phyloP scores from a whole-genome alignment of 2,888 invertebrate genomes.

The Aporophyla nigra region DNA sequence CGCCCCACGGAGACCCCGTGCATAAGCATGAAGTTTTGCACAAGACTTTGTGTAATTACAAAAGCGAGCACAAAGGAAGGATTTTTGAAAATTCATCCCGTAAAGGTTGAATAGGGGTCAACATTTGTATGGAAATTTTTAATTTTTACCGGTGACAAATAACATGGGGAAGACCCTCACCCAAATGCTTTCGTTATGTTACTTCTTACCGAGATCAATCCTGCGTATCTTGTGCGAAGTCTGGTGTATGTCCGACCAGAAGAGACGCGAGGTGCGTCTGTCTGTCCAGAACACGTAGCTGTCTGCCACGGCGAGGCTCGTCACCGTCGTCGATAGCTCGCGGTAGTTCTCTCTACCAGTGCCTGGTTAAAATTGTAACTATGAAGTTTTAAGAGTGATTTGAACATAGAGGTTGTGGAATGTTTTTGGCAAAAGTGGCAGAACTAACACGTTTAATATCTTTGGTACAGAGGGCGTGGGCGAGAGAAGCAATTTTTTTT shows the following conservation, averaged over 20 bases:
- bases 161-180: neutral
- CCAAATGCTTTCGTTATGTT: neutral
- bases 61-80: neutral
- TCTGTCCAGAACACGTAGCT: conserved; percentile 94
- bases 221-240: conserved; percentile 76
- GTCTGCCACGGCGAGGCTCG: conserved; percentile 91
- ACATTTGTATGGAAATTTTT: neutral
- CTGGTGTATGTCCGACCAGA: conserved; percentile 87
- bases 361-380: conserved; percentile 77
- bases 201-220: conserved; percentile 79
- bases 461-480: too few relatives aligned
- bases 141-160: neutral
- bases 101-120: neutral
- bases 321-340: conserved; percentile 86
- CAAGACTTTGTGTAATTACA: neutral
- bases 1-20: too few relatives aligned
- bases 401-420: too few relatives aligned
- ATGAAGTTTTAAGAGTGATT: too few relatives aligned
- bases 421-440: too few relatives aligned
- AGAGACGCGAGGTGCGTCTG: conserved; percentile 89
- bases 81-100: neutral
- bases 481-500: too few relatives aligned
- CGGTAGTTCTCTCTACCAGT: conserved; percentile 85
- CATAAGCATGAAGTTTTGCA: neutral
- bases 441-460: too few relatives aligned